Evolutionary conservation across 2,888 invertebrate species (phyloP).

Genomic region (Amphimallon solstitiale): DNA sequence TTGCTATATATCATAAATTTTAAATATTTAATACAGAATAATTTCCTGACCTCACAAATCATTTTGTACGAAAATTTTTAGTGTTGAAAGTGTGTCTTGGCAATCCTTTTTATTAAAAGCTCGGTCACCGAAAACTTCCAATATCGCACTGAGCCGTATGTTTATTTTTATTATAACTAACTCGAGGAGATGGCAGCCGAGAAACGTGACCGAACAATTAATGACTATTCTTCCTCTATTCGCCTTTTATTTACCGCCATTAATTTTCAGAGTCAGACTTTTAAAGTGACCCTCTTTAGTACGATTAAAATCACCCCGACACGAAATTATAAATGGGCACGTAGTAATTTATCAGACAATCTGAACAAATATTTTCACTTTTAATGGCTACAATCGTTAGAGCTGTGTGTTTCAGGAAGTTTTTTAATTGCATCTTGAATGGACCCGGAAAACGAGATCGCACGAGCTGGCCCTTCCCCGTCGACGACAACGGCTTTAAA

Average conservation of each 20-base stretch:
- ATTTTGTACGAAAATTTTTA: too few species aligned
- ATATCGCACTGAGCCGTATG: slow-evolving; percentile 14
- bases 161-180: slow-evolving; percentile 30
- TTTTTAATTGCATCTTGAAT: slow-evolving; percentile 31
- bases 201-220: slow-evolving; percentile 25
- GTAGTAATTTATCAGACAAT: slow-evolving; percentile 27
- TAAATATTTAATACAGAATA: too few species aligned
- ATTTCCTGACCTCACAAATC: too few species aligned
- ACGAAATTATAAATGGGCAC: slow-evolving; percentile 26
- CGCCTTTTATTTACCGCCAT: slow-evolving; percentile 13
- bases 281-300: slow-evolving; percentile 24
- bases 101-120: too few species aligned
- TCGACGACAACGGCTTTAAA: neutral
- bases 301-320: slow-evolving; percentile 20
- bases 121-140: slow-evolving; percentile 1
- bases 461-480: neutral
- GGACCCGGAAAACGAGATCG: slow-evolving; percentile 20
- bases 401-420: slow-evolving; percentile 27
- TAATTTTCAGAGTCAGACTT: slow-evolving; percentile 15
- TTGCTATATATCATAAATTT: too few species aligned
- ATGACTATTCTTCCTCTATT: neutral
- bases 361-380: slow-evolving; percentile 27
- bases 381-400: slow-evolving; percentile 28
- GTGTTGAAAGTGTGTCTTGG: too few species aligned
- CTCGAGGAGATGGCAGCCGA: slow-evolving; percentile 10